Base-by-base conservation (phyloP, 1,140 invertebrate genomes). In the Brachionus sp. region DNA sequence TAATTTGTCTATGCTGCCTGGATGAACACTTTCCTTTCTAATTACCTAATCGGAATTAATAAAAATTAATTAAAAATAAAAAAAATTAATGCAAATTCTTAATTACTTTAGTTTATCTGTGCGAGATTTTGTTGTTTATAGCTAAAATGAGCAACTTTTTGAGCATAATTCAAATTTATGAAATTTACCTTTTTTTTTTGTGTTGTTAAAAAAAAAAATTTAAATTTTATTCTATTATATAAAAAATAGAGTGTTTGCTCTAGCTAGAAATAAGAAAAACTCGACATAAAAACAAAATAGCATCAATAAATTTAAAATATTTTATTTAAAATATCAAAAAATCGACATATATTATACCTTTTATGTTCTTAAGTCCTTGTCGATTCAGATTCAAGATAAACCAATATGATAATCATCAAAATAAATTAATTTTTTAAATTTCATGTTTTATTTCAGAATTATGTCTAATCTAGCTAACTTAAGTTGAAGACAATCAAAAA, bases 401-500 rank as follows among this genome's bases (percentile, higher is more conserved):
- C 50, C 16, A 23, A 57, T 23, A 57, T 57, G 16, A 57, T 57
- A 57, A 57, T 57, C n/a, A 57, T 19, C 3, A 5, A 53, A 19
- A 19, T 5, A 53, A 16, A 57, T 29, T 29, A 23, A 53, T 9
- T 7, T 19, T 16, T 19, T 7, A 57, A 57, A 19, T 57, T 57
- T 19, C 19, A 23, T 57, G 16, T 57, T 57, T 19, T 57, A 19
- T 57, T 19, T 19, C 50, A 66, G 33, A 66, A 66, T 66, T 66
- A 66, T 66, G 64, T 66, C 29, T 66, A 66, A 66, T 66, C 33
- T 66, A 33, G 23, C 33, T 37, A 66, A 66, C 7, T 66, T 66
- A 33, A 57, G 19, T 57, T 57, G 7, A 57, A 57, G 19, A 57
- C 50, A 23, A 66, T 66, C 25, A 66, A 66, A 57, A 66, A 12